Conservation (phyloP, 2,797 vertebrate species). For the Xerus rutilus region DNA sequence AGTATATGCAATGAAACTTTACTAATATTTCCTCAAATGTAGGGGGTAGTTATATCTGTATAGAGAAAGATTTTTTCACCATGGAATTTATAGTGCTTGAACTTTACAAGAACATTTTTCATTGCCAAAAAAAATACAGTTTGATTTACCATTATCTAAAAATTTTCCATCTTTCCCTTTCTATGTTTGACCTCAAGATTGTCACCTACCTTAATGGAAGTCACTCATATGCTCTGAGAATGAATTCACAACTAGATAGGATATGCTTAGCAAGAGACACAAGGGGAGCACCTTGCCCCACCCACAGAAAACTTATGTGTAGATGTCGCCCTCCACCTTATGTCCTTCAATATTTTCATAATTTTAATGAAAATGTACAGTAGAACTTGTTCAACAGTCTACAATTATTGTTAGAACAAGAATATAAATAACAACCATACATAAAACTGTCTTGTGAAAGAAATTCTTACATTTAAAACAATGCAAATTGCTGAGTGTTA, state of each 20-base stretch:
- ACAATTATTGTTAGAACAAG: background rate
- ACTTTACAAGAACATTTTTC: background rate
- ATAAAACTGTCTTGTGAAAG: background rate
- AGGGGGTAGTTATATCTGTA: background rate
- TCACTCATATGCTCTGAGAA: fast-evolving
- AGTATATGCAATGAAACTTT: background rate
- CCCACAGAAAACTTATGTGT: background rate
- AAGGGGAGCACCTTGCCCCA: background rate
- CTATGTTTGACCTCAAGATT: background rate
- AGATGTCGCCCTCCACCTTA: background rate
- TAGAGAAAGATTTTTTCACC: fast-evolving
- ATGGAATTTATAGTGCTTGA: fast-evolving
- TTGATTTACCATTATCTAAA: background rate
- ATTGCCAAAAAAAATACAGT: fast-evolving
- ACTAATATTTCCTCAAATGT: background rate
- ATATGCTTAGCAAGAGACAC: background rate
- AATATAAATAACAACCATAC: background rate
- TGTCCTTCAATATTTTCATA: background rate
- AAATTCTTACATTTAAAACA: background rate
- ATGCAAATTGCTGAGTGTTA: background rate
- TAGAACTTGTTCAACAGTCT: background rate
- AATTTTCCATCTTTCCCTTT: background rate
- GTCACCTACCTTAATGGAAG: background rate
- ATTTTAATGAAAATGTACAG: background rate
- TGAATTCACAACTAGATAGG: background rate